Evolutionary conservation across 1,140 invertebrate species (phyloP), one percentile per base, ranked within the genome.

Genomic region (Drosophila obscura): DNA sequence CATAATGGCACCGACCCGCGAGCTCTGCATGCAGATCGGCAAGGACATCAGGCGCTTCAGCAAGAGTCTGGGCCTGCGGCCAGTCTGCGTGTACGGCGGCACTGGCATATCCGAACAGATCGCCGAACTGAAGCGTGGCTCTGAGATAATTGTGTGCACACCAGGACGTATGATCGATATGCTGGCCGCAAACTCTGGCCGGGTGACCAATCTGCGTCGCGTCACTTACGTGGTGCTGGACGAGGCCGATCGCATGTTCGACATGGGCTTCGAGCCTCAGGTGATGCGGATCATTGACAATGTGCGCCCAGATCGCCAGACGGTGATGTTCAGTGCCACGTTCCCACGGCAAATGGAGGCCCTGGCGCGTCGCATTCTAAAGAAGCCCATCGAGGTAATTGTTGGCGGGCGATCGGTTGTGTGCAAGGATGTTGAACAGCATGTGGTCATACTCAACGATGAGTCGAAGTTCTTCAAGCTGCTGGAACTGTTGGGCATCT

Each of bases 161-260:
- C 99, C 99, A 0, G 99, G 99, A 0, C 94, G 99, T 72, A 99
- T 99, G 99, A 99, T 99, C 84, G 99, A 99, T 92, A 99, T 99
- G 98, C 92, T 99, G 55, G 97, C 98, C 0, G 99, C 98, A 4
- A 99, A 99, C 92, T 97, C 96, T 61, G 99, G 98, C 0, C 94
- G 97, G 69, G 99, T 99, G 0, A 99, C 99, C 0, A 99, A 99
- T 93, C 93, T 99, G 41, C 93, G 96, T 24, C 93, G 99, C 39
- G 97, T 98, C 28, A 99, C 98, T 0, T 99, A 99, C 91, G 95
- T 99, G 35, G 99, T 99, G 0, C 92, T 99, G 2, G 99, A 99
- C 92, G 99, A 99, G 93, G 99, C 99, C 2, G 99, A 99, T 92
- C 93, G 99, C 39, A 99, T 99, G 99, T 99, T 99, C 91, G 99